These are phyloP conservation scores for Sardinella longiceps DNA, from an alignment of 2,797 vertebrate species.

Conservation along the genomic window DNA sequence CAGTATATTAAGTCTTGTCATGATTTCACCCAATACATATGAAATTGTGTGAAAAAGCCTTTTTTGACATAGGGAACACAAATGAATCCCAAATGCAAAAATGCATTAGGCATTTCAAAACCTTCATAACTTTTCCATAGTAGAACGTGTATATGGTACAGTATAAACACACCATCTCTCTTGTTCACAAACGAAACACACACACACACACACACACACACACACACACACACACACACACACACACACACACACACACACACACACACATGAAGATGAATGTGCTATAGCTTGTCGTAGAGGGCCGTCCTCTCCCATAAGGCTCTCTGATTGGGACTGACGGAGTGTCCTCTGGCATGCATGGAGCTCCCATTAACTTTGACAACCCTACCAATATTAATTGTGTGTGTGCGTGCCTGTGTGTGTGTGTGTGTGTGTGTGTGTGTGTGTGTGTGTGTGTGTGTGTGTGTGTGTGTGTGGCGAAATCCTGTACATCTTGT, in stretches of 20 bases:
- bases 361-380: constrained; percentile 11
- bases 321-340: not conserved
- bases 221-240: not conserved
- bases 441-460: constrained; percentile 27
- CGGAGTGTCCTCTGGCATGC: not conserved
- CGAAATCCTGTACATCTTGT: not conserved
- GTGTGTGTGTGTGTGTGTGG: not conserved
- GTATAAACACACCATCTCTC: too few species aligned
- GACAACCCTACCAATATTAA: not conserved
- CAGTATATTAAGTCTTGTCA: too few species aligned
- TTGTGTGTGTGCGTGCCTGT: too few species aligned
- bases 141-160: too few species aligned
- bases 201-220: not conserved
- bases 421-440: too few species aligned
- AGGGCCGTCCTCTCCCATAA: not conserved
- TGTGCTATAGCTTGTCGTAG: not conserved
- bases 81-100: too few species aligned
- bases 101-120: too few species aligned
- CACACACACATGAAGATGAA: constrained; percentile 4
- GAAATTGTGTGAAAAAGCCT: too few species aligned
- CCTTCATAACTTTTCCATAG: too few species aligned
- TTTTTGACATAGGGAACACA: too few species aligned
- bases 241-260: not conserved
- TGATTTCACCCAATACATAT: too few species aligned
- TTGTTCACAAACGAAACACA: too few species aligned